A percentile compares a stretch with the other conserved stretches of the same genome.
These are phyloP conservation scores for Torymus aiolomorphi DNA, from an alignment of 2,888 invertebrate species.

Conservation along the genomic window DNA sequence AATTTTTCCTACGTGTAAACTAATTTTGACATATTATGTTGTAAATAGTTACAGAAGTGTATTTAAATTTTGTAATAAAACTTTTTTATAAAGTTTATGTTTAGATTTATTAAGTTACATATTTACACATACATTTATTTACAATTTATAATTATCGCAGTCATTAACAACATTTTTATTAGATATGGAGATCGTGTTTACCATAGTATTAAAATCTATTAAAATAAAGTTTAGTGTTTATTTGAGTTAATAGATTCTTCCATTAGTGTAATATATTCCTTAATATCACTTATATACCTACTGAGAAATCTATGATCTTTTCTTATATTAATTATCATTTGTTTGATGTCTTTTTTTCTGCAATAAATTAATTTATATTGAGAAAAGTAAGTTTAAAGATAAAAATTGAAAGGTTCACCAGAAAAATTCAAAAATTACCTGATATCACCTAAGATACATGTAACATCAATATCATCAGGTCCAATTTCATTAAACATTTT, in stretches of 20 bases:
- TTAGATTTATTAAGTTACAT: conserved; percentile 9
- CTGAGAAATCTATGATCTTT: conserved; percentile 67
- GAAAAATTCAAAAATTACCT: conserved; percentile 60
- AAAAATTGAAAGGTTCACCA: background rate
- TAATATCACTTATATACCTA: conserved; percentile 67
- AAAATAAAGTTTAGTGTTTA: conserved; percentile 19
- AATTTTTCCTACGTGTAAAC: background rate
- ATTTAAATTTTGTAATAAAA: conserved; percentile 27
- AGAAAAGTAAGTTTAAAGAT: background rate
- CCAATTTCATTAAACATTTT: conserved; percentile 65
- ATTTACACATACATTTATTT: conserved; percentile 40
- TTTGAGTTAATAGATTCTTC: conserved; percentile 58
- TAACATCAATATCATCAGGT: conserved; percentile 63
- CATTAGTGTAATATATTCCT: conserved; percentile 66
- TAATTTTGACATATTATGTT: background rate
- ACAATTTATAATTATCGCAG: conserved; percentile 24
- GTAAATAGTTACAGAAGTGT: conserved; percentile 18
- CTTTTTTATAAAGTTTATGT: conserved; percentile 24
- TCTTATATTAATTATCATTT: conserved; percentile 67
- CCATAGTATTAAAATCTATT: conserved; percentile 2
- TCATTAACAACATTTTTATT: conserved; percentile 10
- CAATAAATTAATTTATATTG: conserved; percentile 44
- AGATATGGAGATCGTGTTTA: conserved; percentile 15
- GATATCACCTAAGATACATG: conserved; percentile 65
- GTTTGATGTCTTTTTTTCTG: conserved; percentile 66